Evolutionary conservation across 2,888 invertebrate species (phyloP).

Genomic region (Notodonta dromedarius): DNA sequence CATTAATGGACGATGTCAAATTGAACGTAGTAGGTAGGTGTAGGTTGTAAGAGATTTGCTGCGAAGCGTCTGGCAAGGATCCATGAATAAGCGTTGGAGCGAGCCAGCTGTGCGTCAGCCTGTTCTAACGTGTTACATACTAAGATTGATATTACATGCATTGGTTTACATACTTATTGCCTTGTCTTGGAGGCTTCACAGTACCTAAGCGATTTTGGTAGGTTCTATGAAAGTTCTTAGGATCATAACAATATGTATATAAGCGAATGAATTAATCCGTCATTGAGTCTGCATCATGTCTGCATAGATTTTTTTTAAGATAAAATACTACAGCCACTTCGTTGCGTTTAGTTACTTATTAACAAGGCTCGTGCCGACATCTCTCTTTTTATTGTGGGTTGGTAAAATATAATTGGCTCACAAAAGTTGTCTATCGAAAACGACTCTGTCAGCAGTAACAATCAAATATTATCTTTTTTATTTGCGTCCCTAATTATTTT

Average conservation of each 20-base stretch:
- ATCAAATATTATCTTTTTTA: neutral
- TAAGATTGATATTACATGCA: conserved; percentile 47
- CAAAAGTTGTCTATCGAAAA: neutral
- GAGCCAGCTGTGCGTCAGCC: conserved; percentile 59
- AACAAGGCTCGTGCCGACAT: too few relatives aligned
- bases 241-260: too few relatives aligned
- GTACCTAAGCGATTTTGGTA: too few relatives aligned
- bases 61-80: conserved; percentile 64
- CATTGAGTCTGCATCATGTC: too few relatives aligned
- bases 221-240: too few relatives aligned
- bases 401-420: neutral
- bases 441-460: neutral
- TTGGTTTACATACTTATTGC: conserved; percentile 30
- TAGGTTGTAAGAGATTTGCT: conserved; percentile 34
- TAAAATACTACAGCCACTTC: too few relatives aligned
- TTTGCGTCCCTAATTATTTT: conserved; percentile 5
- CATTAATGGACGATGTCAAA: conserved; percentile 32
- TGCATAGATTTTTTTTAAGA: too few relatives aligned
- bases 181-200: conserved; percentile 10
- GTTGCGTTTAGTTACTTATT: too few relatives aligned
- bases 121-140: conserved; percentile 49
- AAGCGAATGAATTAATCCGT: too few relatives aligned
- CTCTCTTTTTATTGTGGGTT: too few relatives aligned
- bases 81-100: conserved; percentile 61
- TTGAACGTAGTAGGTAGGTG: conserved; percentile 14